Conservation (phyloP, 2,888 invertebrate species). For the Hoplodrina ambigua region DNA sequence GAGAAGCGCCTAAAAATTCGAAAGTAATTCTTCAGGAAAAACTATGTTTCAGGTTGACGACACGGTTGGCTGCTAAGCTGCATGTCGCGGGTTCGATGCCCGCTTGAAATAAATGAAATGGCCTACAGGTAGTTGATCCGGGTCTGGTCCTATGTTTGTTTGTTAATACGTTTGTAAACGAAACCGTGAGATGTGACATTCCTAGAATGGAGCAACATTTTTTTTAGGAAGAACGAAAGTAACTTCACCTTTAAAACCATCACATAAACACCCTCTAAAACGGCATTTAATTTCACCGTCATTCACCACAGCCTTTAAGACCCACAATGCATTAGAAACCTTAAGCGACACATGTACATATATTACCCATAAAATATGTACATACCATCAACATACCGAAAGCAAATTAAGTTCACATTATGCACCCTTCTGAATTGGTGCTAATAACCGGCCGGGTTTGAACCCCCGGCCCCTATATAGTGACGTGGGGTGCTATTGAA, state of each 20-base stretch:
- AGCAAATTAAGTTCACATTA: constrained; percentile 88
- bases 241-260: neutral
- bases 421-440: constrained; percentile 88
- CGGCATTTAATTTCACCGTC: neutral
- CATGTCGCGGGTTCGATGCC: too few species aligned
- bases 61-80: too few species aligned
- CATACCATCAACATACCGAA: constrained; percentile 82
- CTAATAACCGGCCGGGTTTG: constrained; percentile 84
- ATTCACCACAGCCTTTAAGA: constrained; percentile 19
- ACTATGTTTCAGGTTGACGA: too few species aligned
- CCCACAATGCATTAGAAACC: constrained; percentile 30
- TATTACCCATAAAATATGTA: constrained; percentile 74
- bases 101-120: too few species aligned
- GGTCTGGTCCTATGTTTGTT: too few species aligned
- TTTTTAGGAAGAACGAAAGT: too few species aligned
- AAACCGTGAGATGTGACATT: too few species aligned
- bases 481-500: constrained; percentile 78
- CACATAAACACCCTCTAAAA: neutral
- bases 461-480: constrained; percentile 60
- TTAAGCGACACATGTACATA: constrained; percentile 49
- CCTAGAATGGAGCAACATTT: too few species aligned
- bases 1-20: too few species aligned
- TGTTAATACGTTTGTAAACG: too few species aligned
- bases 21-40: too few species aligned
- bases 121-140: too few species aligned